Evolutionary conservation across 2,888 invertebrate genomes (phyloP), one percentile per base, ranked within the genome.

Genomic region (Octodonta nipae): DNA sequence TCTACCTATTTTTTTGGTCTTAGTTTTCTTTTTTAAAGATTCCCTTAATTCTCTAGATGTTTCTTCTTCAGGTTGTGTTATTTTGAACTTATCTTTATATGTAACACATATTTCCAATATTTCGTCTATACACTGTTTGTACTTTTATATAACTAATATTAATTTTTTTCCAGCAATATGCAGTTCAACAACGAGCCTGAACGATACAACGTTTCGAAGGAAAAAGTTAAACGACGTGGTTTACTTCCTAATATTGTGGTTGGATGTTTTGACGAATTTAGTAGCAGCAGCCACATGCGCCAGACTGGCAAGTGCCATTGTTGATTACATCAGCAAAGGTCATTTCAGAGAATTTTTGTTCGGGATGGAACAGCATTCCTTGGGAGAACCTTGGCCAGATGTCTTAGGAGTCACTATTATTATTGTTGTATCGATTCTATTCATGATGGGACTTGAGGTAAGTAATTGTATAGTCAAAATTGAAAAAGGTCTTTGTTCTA

Each of bases 371-470:
- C 68, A 71, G 4, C 64, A 68, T 45, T 64, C 70, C 1, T 52
- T 71, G 32, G 73, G 71, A 0, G 73, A 73, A 45, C 71, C 73
- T 1, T 73, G 73, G 72, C 74, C 74, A 13, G 75, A 75, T 48
- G 70, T 73, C 3, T 47, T 74, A 3, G 74, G 73, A 4, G 70
- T 74, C 2, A 70, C 70, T 1, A 70, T 73, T 14, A 67, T 74
- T 5, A 65, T 71, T 50, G 68, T 73, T 0, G 67, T 72, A 3
- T 70, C 73, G 20, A 66, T 67, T 20, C 65, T 74, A 60, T 74
- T 73, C 45, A 73, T 74, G 72, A 65, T 73, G 45, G 75, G 75
- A 17, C 54, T 75, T 20, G 74, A 75, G 64, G 73, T 72, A 52
- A 54, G 41, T 28, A 26, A 24, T 10, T 28, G 5, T n/a, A n/a